phyloP scores from a whole-genome alignment of 2,888 invertebrate species.

The Atethmia centrago region DNA sequence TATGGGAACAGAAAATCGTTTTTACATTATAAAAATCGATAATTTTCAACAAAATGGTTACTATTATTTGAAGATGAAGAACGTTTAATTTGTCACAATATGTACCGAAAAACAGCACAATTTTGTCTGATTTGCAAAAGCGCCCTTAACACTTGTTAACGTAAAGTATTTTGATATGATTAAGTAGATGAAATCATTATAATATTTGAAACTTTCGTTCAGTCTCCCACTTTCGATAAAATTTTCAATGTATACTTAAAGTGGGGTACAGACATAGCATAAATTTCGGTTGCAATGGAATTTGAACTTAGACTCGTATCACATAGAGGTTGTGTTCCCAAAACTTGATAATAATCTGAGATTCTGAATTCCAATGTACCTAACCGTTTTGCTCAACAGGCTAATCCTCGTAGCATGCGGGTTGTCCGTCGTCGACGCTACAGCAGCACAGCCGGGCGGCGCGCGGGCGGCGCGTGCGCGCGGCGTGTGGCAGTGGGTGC shows the following conservation, averaged over 20 bases:
- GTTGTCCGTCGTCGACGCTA: conserved; percentile 45
- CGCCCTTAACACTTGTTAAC: background rate
- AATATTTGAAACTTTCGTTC: background rate
- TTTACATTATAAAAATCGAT: too few species aligned
- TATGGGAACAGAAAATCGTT: too few species aligned
- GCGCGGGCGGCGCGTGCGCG: conserved; percentile 67
- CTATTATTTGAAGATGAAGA: too few species aligned
- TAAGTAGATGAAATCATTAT: background rate
- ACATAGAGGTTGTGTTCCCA: background rate
- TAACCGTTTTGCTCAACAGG: conserved; percentile 55
- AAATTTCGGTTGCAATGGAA: background rate
- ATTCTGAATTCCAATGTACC: background rate
- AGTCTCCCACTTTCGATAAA: background rate
- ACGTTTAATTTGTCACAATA: too few species aligned
- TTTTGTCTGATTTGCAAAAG: too few species aligned
- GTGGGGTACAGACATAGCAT: background rate
- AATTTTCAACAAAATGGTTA: too few species aligned
- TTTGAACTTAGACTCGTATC: background rate
- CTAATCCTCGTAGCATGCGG: conserved; percentile 76
- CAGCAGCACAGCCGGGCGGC: background rate
- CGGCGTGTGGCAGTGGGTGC: conserved; percentile 75
- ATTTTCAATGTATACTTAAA: background rate
- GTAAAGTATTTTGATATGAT: background rate
- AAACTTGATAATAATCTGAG: background rate
- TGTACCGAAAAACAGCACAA: too few species aligned